Conservation (phyloP, 2,888 invertebrate species). For the Aspidapion aeneum region DNA sequence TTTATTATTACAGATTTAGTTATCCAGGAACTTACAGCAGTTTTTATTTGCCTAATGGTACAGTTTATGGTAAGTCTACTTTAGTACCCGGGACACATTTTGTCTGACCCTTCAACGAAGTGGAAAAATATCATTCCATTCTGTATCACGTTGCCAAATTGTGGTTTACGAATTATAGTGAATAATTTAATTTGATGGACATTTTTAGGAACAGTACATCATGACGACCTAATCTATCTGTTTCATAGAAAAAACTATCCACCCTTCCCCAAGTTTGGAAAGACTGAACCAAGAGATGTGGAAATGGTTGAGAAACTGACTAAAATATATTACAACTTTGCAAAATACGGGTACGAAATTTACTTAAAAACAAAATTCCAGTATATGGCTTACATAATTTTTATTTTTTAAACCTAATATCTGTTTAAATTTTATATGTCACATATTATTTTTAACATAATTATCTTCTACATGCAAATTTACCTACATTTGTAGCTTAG, state of each 20-base stretch:
- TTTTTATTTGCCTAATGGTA: conserved; percentile 50
- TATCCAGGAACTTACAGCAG: conserved; percentile 58
- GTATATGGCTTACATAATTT: background rate
- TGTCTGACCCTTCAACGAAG: no score
- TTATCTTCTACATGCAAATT: no score
- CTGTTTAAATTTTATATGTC: no score
- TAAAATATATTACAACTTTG: conserved; percentile 48
- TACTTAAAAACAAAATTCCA: background rate
- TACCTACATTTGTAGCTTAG: no score
- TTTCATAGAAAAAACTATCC: conserved; percentile 37
- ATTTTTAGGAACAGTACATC: conserved; percentile 44
- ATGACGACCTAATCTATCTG: conserved; percentile 52
- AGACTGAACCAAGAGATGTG: conserved; percentile 40
- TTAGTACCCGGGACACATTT: no score
- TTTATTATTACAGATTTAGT: conserved; percentile 59
- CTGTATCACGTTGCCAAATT: no score
- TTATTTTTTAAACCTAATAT: no score
- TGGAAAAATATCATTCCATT: conserved; percentile 1
- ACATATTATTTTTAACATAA: no score
- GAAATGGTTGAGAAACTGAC: conserved; percentile 45
- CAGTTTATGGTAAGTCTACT: conserved; percentile 33
- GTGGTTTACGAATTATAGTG: no score
- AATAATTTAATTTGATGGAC: no score
- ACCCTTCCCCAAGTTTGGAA: conserved; percentile 38
- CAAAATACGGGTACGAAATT: conserved; percentile 40